A percentile compares a stretch with the other conserved stretches of the same genome.
Evolutionary conservation across 2,888 invertebrate genomes (phyloP).

Genomic region (Hyposoter didymator): DNA sequence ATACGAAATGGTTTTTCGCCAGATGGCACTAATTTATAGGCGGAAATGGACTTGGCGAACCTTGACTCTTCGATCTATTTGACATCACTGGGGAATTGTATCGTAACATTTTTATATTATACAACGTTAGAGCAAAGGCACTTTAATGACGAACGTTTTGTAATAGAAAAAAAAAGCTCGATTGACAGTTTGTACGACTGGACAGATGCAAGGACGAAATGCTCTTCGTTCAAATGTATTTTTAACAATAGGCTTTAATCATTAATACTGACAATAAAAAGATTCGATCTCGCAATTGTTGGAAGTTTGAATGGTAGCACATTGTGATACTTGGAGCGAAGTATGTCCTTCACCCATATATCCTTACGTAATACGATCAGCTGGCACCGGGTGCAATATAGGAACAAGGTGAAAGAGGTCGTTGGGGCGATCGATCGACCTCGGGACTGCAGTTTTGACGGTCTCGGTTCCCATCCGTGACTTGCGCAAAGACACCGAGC

Average conservation of each 20-base stretch:
- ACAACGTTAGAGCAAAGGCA: not conserved
- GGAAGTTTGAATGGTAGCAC: conserved; percentile 5
- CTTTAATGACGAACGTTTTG: not conserved
- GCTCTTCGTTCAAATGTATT: too few relatives aligned
- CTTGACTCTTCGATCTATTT: not conserved
- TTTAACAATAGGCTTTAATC: not conserved
- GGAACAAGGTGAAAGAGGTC: conserved; percentile 61
- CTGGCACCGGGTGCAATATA: conserved; percentile 44
- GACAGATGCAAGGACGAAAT: not conserved
- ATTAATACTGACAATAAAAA: not conserved
- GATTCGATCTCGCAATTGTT: not conserved
- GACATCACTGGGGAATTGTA: not conserved
- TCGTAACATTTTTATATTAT: not conserved
- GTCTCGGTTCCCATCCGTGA: conserved; percentile 52
- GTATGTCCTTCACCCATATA: conserved; percentile 30
- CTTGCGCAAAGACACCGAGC: conserved; percentile 48
- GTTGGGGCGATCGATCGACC: conserved; percentile 63
- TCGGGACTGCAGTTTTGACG: conserved; percentile 62
- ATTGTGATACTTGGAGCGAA: not conserved
- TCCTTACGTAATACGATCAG: conserved; percentile 62
- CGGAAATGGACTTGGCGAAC: not conserved
- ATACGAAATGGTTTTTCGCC: not conserved
- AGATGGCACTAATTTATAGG: not conserved
- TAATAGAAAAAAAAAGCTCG: not conserved
- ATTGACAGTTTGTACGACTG: not conserved